These are phyloP conservation scores for Copsychus sechellarum DNA, from an alignment of 2,113 vertebrate genomes.

Conservation along the genomic window DNA sequence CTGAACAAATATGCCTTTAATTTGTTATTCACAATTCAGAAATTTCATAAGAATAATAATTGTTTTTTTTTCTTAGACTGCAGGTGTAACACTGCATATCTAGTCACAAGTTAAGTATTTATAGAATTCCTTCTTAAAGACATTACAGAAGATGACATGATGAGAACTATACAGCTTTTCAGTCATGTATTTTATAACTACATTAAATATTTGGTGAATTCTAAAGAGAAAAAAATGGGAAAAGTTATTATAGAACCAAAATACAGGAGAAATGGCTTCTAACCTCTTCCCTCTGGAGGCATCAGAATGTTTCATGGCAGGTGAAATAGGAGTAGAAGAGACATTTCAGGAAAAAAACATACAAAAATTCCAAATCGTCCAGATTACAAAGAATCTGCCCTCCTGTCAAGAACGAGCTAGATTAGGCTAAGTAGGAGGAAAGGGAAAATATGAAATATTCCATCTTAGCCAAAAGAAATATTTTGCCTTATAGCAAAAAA, in stretches of 20 bases:
- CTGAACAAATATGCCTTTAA: not conserved
- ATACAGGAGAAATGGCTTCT: not conserved
- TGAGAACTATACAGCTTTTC: not conserved
- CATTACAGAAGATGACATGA: not conserved
- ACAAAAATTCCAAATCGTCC: not conserved
- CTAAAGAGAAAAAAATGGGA: not conserved
- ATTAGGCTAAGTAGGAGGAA: not conserved
- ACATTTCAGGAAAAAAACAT: not conserved
- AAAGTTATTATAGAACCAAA: not conserved
- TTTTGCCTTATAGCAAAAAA: not conserved
- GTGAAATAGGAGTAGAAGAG: not conserved
- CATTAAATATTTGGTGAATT: not conserved
- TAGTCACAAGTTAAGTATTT: not conserved
- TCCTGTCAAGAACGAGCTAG: not conserved
- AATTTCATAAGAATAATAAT: not conserved
- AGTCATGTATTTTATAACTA: not conserved
- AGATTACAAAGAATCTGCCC: not conserved
- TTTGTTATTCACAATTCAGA: not conserved
- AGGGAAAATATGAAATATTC: not conserved
- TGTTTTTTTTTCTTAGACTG: not conserved
- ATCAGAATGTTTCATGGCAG: not conserved
- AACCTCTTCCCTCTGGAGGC: not conserved
- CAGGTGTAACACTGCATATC: not conserved
- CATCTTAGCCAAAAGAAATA: not conserved
- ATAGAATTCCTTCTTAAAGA: not conserved